Percentiles rank a stretch among this genome's conserved stretches.
Conservation (phyloP, 1,140 invertebrate genomes). For the Micrasema minimum region DNA sequence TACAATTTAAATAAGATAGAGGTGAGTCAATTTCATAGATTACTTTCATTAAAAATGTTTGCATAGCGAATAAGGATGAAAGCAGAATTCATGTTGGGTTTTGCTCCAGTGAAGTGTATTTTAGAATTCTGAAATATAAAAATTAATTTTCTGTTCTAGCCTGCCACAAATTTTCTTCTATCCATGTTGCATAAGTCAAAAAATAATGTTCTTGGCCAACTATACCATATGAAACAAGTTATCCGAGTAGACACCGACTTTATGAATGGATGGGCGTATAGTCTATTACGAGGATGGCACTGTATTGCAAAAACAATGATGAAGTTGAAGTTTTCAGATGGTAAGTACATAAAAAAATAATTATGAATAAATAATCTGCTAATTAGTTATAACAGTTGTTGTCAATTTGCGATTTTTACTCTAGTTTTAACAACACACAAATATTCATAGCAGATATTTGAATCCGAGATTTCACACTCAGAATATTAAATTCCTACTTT, state of each 20-base stretch:
- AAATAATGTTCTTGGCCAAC: slow-evolving; percentile 74
- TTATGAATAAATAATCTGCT: too few relatives aligned
- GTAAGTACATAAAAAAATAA: slow-evolving; percentile 6
- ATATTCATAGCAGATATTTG: too few relatives aligned
- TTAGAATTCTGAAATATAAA: too few relatives aligned
- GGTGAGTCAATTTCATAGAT: slow-evolving; percentile 61
- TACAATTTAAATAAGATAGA: slow-evolving; percentile 71
- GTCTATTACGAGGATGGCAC: slow-evolving; percentile 69
- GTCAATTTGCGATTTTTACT: too few relatives aligned
- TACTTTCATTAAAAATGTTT: too few relatives aligned
- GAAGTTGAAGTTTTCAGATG: slow-evolving; percentile 14
- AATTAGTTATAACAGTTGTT: too few relatives aligned
- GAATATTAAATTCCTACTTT: too few relatives aligned
- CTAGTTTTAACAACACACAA: too few relatives aligned
- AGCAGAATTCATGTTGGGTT: too few relatives aligned
- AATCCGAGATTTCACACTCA: too few relatives aligned
- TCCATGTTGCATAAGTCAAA: slow-evolving; percentile 74
- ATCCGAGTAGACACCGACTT: slow-evolving; percentile 70
- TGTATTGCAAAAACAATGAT: slow-evolving; percentile 63
- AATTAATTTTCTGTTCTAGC: slow-evolving; percentile 71
- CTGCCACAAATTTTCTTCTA: slow-evolving; percentile 76
- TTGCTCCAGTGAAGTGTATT: too few relatives aligned
- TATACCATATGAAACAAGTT: slow-evolving; percentile 75
- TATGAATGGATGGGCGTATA: slow-evolving; percentile 66
- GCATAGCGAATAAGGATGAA: too few relatives aligned